Evolutionary conservation across 2,113 vertebrate species (phyloP).

Genomic region (Rhagologus leucostigma): DNA sequence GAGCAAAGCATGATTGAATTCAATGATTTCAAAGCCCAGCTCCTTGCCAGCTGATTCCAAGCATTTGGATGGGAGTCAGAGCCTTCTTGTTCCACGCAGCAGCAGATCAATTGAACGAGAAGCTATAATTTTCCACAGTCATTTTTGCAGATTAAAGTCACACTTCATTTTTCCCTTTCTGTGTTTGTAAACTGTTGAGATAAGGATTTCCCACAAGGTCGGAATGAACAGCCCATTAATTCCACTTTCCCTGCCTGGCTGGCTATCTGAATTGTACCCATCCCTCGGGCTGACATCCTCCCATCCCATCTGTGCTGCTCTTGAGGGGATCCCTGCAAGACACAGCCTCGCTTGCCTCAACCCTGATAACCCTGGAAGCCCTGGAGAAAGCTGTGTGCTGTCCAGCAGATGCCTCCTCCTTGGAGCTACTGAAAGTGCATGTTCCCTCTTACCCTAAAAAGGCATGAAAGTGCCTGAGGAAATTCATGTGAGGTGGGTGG

Average conservation of each 20-base stretch:
- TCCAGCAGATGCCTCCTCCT: not conserved
- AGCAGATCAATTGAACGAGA: not conserved
- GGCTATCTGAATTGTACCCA: not conserved
- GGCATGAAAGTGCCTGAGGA: conserved; percentile 21
- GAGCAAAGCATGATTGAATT: not conserved
- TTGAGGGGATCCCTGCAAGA: not conserved
- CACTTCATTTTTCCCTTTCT: not conserved
- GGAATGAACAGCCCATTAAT: not conserved
- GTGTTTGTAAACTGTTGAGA: not conserved
- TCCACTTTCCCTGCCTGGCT: not conserved
- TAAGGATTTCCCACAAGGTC: not conserved
- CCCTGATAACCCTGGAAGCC: not conserved
- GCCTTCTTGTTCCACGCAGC: not conserved
- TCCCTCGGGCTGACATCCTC: not conserved
- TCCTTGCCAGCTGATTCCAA: not conserved
- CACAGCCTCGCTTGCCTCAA: not conserved
- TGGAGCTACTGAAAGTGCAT: not conserved
- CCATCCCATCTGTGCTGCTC: not conserved
- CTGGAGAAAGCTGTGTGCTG: not conserved
- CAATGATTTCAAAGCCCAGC: not conserved
- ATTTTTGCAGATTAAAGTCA: not conserved
- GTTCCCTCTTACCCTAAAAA: conserved; percentile 46
- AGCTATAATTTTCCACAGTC: not conserved
- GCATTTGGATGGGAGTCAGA: not conserved
- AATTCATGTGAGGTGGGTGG: not conserved